phyloP scores from a whole-genome alignment of 2,113 vertebrate species.

The Coptodon bakossiorum region DNA sequence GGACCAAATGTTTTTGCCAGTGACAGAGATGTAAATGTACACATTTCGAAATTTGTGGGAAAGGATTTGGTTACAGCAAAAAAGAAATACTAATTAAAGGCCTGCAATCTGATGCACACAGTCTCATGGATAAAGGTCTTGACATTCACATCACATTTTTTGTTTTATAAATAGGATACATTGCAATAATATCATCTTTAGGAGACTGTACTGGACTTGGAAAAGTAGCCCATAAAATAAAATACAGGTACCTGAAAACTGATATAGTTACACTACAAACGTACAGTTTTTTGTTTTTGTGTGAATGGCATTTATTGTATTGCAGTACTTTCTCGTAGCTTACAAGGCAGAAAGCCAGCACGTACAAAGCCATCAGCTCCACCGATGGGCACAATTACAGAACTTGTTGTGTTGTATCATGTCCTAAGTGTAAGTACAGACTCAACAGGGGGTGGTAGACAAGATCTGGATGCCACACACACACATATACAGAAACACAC shows the following conservation, averaged over 20 bases:
- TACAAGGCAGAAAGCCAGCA: neutral
- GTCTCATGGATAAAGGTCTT: neutral
- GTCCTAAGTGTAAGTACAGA: constrained; percentile 36
- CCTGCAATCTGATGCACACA: neutral
- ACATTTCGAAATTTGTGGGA: neutral
- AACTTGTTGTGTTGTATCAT: constrained; percentile 44
- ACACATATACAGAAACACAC: neutral
- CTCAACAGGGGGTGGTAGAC: constrained; percentile 26
- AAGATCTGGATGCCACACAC: constrained; percentile 4
- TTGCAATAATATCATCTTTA: neutral
- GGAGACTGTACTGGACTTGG: neutral
- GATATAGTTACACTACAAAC: neutral
- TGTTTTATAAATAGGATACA: neutral
- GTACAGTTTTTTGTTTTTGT: neutral
- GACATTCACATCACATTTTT: neutral
- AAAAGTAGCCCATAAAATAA: neutral
- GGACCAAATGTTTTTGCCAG: neutral
- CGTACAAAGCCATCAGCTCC: neutral
- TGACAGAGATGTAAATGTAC: neutral
- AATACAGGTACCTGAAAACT: neutral
- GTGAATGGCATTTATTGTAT: neutral
- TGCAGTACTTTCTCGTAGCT: neutral
- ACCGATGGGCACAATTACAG: constrained; percentile 21
- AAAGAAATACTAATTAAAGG: neutral
- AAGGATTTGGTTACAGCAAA: neutral